Percentiles rank a stretch among this genome's conserved stretches.
Conservation (phyloP, 2,113 vertebrate genomes). For the Mystacornis crossleyi region DNA sequence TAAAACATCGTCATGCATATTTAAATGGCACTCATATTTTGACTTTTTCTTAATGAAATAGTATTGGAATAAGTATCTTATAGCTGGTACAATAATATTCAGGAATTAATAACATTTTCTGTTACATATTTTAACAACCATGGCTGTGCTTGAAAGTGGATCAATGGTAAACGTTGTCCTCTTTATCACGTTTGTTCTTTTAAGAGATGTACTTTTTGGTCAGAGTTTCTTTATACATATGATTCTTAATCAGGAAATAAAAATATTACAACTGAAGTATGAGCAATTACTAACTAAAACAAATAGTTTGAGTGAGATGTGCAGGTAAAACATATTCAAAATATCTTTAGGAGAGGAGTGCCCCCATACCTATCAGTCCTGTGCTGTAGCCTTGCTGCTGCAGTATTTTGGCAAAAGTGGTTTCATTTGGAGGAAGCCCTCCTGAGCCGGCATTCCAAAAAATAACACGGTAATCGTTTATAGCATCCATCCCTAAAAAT, state of each 20-base stretch:
- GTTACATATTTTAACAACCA: background rate
- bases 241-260: background rate
- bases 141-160: background rate
- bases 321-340: background rate
- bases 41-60: background rate
- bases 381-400: slow-evolving; percentile 71
- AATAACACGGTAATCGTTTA: slow-evolving; percentile 38
- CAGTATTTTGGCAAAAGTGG: slow-evolving; percentile 74
- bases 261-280: background rate
- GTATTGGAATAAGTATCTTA: background rate
- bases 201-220: background rate
- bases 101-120: background rate
- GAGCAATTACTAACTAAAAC: background rate
- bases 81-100: background rate
- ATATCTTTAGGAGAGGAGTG: background rate
- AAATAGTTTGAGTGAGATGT: background rate
- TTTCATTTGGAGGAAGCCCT: slow-evolving; percentile 73
- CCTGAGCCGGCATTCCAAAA: slow-evolving; percentile 65
- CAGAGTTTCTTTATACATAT: background rate
- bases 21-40: background rate
- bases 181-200: background rate
- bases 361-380: slow-evolving; percentile 71
- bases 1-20: background rate
- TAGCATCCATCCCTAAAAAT: slow-evolving; percentile 63
- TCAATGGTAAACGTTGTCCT: background rate